Evolutionary conservation across 1,140 invertebrate genomes (phyloP), one percentile per base, ranked within the genome.

Genomic region (Lineus longissimus): DNA sequence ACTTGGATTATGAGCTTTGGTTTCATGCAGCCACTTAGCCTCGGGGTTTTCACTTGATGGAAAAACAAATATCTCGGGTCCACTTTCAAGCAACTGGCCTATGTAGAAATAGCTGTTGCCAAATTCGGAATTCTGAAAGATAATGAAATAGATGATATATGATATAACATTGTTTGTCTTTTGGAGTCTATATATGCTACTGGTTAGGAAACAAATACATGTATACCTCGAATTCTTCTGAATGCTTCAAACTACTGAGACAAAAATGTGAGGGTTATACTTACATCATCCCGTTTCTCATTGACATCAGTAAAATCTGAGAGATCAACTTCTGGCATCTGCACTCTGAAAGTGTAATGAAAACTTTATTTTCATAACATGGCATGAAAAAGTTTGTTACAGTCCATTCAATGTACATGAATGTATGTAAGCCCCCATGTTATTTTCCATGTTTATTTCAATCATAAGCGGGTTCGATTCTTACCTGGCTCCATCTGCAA

Each of bases 11-110:
- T 73, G 58, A 41, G 59, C 86, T 77, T 91, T 89, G 9, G 89
- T 90, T 63, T 86, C 85, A 36, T 88, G 82, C 13, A 91, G 81
- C 91, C 91, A 94, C 66, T 89, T 86, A 2, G 88, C 90, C 59
- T 87, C 86, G 67, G 90, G 87, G 41, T 94, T 81, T 61, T 86
- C 85, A 45, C 86, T 86, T 13, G 33, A 36, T 9, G n/a, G 19
- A n/a, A 51, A 23, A 6, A 23, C 19, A 19, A 51, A 23, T 51
- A 51, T 23, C n/a, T 51, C 19, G 19, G 89, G 77, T 0, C 87
- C 86, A 6, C 90, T 90, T 75, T 86, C 88, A 1, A 93, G 80
- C 68, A 87, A 86, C 75, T 92, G 89, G 0, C 90, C 90, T 11
- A 89, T 89, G 76, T 91, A 92, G 73, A 88, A 90, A 72, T 88